phyloP scores from a whole-genome alignment of 2,888 invertebrate species.

The Harpalus rubripes region DNA sequence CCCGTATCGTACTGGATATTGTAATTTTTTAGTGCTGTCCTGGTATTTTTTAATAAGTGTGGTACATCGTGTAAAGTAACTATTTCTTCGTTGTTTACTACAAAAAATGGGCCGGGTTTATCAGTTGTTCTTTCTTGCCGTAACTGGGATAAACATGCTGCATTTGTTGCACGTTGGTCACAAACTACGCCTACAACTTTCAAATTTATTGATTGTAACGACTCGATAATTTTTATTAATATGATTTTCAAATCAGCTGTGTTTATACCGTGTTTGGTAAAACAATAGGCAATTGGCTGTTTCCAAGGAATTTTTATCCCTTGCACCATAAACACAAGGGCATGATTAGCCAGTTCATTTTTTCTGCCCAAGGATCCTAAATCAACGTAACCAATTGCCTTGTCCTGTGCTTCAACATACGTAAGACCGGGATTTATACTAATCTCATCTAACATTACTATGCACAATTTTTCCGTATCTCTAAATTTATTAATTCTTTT shows the following conservation, averaged over 20 bases:
- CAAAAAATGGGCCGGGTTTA: conserved; percentile 4
- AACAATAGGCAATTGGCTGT: conserved; percentile 67
- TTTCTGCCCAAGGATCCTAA: conserved; percentile 61
- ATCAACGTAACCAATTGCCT: conserved; percentile 69
- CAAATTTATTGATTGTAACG: conserved; percentile 26
- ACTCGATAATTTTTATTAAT: conserved; percentile 26
- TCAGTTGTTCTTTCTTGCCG: not conserved
- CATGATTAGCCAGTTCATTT: conserved; percentile 34
- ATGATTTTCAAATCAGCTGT: conserved; percentile 18
- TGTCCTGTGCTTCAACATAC: not conserved
- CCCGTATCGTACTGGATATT: not conserved
- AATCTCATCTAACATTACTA: not conserved
- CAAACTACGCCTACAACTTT: not conserved
- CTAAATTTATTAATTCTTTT: not conserved
- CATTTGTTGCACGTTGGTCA: not conserved
- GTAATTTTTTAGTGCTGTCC: conserved; percentile 17
- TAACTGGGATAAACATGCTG: not conserved
- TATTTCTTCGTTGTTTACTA: not conserved
- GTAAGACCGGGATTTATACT: not conserved
- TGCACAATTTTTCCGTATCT: not conserved
- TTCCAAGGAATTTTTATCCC: conserved; percentile 66
- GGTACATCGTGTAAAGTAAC: not conserved
- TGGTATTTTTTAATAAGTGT: not conserved
- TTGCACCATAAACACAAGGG: conserved; percentile 66
- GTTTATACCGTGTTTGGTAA: conserved; percentile 57